Evolutionary conservation across 2,113 vertebrate genomes (phyloP), one percentile per base, ranked within the genome.

Genomic region (Lepus europaeus): DNA sequence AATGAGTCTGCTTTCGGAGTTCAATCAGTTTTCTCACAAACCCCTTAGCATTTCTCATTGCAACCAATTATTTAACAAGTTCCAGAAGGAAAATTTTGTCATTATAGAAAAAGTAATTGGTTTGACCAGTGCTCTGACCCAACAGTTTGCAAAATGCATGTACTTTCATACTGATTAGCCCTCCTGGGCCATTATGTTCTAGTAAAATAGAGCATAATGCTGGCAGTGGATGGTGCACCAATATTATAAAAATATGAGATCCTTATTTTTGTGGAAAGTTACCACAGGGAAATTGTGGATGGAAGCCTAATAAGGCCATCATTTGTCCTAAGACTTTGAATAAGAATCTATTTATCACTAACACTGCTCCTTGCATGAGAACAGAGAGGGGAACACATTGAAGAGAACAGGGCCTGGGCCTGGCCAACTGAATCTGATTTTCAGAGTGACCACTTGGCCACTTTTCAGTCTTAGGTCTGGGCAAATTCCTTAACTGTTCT

Each of bases 1-100:
- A 93, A 95, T 1, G 45, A 92, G 51, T 87, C 51, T 92, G 81
- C 51, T 91, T 97, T 89, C 95, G 74, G 61, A 94, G 91, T 36
- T 96, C 90, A 91, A 95, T 96, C 68, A 95, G 72, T 95, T 97
- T 97, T 95, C 82, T 76, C 87, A 90, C 20, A 87, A 97, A 66
- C 29, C 90, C 69, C 64, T 70, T 61, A 84, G 23, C 74, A 95
- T 87, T 95, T 97, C 61, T 94, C 94, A 95, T 72, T 96, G 79
- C 80, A 80, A 82, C 10, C 90, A 95, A 97, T 97, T 76, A 89
- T 87, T 96, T 95, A 93, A 90, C 76, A 80, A 59, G 80, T 83
- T 92, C 69, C 53, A 29, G 78, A 63, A 87, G 88, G 53, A 95
- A 96, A 97, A 94, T 97, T 61, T 61, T 93, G 72, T 66, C 78